Evolutionary conservation across 2,888 invertebrate species (phyloP).

Genomic region (Epiblema foenella): DNA sequence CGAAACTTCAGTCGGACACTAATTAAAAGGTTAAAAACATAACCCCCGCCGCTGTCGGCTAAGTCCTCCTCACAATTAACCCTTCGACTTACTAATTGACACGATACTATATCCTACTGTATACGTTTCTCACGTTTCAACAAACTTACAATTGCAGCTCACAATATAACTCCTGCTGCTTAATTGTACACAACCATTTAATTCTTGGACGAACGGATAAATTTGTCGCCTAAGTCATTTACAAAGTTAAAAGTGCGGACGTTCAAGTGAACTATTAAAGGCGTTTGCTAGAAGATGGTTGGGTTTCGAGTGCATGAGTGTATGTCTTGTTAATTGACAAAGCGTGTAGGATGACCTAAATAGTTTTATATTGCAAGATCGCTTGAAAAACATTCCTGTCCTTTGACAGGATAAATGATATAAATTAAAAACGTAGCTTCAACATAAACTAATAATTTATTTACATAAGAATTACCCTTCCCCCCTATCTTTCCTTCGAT

Average conservation of each 20-base stretch:
- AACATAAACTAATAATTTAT: no score
- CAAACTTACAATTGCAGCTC: conserved; percentile 10
- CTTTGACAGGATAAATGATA: background rate
- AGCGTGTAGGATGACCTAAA: conserved; percentile 18
- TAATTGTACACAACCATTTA: background rate
- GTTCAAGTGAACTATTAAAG: background rate
- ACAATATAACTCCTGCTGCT: background rate
- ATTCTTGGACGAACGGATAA: background rate
- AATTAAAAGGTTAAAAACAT: no score
- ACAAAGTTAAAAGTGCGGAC: conserved; percentile 14
- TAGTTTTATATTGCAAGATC: conserved; percentile 16
- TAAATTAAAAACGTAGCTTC: no score
- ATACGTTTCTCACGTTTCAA: conserved; percentile 24
- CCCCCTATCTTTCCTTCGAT: no score
- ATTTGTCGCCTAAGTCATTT: background rate
- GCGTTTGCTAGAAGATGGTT: background rate
- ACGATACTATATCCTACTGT: conserved; percentile 23
- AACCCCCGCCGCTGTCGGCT: background rate
- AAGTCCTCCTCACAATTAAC: conserved; percentile 19
- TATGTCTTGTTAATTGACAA: conserved; percentile 12
- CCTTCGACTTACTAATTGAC: conserved; percentile 14
- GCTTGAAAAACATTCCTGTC: background rate
- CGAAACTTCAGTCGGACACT: no score
- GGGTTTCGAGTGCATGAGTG: background rate
- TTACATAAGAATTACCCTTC: no score